Evolutionary conservation across 2,888 invertebrate genomes (phyloP).

Genomic region (Cosmia trapezina): DNA sequence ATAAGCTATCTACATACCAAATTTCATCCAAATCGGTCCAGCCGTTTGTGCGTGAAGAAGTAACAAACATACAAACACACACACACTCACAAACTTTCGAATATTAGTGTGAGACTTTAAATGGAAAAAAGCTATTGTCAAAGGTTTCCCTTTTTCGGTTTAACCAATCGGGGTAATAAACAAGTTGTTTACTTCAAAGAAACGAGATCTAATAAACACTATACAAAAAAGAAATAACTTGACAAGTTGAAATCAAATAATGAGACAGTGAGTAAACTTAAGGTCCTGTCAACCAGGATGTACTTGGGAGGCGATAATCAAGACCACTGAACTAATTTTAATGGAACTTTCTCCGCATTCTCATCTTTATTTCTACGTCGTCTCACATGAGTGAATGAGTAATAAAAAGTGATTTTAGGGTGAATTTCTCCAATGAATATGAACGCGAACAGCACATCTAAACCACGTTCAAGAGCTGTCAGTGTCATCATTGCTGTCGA

Average conservation of each 20-base stretch:
- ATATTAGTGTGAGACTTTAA: too few species aligned
- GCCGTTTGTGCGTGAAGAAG: too few species aligned
- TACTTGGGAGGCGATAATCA: conserved; percentile 26
- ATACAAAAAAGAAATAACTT: conserved; percentile 21
- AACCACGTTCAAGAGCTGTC: neutral
- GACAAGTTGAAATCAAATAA: conserved; percentile 11
- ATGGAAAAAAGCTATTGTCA: neutral
- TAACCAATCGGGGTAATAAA: conserved; percentile 1
- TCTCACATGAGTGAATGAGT: neutral
- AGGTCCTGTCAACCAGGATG: conserved; percentile 42
- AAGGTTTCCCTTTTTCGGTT: conserved; percentile 21
- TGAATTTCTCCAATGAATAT: neutral
- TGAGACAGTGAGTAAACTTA: conserved; percentile 6
- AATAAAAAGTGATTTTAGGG: conserved; percentile 11
- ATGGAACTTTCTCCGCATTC: conserved; percentile 50
- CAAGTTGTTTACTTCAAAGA: conserved; percentile 8
- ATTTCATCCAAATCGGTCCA: too few species aligned
- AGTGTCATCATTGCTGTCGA: neutral
- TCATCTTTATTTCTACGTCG: conserved; percentile 13
- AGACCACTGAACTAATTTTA: conserved; percentile 54
- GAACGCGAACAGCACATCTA: neutral
- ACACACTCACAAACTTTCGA: too few species aligned
- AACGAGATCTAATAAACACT: conserved; percentile 30
- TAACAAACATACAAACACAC: too few species aligned
- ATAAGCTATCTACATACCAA: too few species aligned